phyloP scores from a whole-genome alignment of 30 jellyfish, hydroid and myxozoan species.

The Aurelia sp. region DNA sequence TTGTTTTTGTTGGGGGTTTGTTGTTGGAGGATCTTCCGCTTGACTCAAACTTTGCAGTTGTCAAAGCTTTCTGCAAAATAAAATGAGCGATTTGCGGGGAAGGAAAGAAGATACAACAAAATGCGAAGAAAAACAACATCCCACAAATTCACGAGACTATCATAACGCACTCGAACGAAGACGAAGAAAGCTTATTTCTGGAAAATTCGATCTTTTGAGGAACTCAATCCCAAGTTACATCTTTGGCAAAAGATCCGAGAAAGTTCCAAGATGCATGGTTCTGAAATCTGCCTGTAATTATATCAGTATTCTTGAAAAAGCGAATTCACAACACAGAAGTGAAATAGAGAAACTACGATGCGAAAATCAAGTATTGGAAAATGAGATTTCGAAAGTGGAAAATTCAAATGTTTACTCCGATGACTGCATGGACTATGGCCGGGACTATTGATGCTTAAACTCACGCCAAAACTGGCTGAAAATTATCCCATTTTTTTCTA shows the following conservation, averaged over 20 bases:
- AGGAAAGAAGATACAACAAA: neutral
- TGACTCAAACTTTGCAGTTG: too few species aligned
- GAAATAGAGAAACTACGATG: conserved; percentile 54
- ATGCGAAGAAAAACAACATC: neutral
- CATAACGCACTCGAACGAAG: conserved; percentile 79
- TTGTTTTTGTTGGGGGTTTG: neutral
- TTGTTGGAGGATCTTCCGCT: neutral
- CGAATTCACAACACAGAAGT: conserved; percentile 41
- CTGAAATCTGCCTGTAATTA: conserved; percentile 74
- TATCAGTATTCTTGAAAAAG: conserved; percentile 60
- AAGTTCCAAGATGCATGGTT: conserved; percentile 66
- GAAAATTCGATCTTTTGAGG: conserved; percentile 50
- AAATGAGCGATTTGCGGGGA: conserved; percentile 12
- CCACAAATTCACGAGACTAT: conserved; percentile 59
- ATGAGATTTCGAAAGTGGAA: conserved; percentile 56
- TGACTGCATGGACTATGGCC: conserved; percentile 2
- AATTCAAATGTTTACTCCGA: neutral
- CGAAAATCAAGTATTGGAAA: conserved; percentile 61
- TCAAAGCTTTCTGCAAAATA: neutral
- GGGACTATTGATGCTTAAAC: neutral
- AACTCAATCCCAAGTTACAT: conserved; percentile 58
- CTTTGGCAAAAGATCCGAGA: conserved; percentile 45
- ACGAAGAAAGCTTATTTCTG: conserved; percentile 65
- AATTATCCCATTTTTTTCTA: too few species aligned
- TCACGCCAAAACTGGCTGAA: neutral